phyloP scores from a whole-genome alignment of 2,888 invertebrate genomes.

The Standfussiana lucernea region DNA sequence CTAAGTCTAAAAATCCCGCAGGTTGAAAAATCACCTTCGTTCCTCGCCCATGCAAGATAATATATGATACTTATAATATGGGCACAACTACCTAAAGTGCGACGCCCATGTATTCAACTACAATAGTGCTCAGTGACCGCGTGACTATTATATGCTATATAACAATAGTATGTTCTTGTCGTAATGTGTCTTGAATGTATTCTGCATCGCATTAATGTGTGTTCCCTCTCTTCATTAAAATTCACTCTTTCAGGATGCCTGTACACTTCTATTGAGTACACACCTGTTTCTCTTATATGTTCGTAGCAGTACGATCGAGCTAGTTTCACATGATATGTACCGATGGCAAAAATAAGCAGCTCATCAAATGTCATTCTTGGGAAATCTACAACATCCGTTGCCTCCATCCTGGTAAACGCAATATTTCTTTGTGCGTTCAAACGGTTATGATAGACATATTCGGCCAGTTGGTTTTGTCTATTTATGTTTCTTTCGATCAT shows the following conservation, averaged over 20 bases:
- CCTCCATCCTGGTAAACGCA: conserved; percentile 17
- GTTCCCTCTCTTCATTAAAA: conserved; percentile 22
- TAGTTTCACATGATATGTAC: conserved; percentile 20
- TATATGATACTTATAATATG: conserved; percentile 39
- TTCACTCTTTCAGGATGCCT: conserved; percentile 25
- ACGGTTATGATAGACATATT: neutral
- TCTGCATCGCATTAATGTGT: conserved; percentile 23
- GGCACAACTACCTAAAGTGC: conserved; percentile 41
- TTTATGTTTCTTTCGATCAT: neutral
- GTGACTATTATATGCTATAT: conserved; percentile 32
- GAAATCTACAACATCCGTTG: conserved; percentile 25
- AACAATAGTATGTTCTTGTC: conserved; percentile 40
- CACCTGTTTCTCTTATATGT: conserved; percentile 24
- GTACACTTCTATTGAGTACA: conserved; percentile 35
- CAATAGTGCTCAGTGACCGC: conserved; percentile 31
- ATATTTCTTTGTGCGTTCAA: neutral
- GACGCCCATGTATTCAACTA: conserved; percentile 36
- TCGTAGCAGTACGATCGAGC: conserved; percentile 34
- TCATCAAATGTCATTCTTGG: conserved; percentile 29
- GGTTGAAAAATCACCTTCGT: conserved; percentile 23
- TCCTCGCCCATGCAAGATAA: conserved; percentile 30
- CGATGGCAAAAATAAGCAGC: conserved; percentile 28
- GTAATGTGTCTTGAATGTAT: conserved; percentile 36
- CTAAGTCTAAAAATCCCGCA: conserved; percentile 8
- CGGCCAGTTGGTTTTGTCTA: neutral